Conservation (phyloP, 1,140 invertebrate species). For the Sycobia sp. region DNA sequence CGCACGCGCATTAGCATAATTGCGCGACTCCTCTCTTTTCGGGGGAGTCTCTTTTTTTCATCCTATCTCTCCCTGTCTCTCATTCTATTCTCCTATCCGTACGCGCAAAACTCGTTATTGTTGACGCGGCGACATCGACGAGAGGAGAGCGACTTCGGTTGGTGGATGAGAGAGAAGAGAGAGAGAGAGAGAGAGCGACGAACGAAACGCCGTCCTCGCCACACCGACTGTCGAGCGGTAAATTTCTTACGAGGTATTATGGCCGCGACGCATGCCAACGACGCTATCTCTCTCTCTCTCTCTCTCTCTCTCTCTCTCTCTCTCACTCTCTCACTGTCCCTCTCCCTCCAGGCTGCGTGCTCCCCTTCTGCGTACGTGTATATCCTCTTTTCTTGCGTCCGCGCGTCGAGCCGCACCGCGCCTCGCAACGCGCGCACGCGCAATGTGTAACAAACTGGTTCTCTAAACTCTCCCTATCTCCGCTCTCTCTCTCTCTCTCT, state of each 20-base stretch:
- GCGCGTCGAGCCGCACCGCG: not conserved
- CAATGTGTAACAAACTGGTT: slow-evolving; percentile 43
- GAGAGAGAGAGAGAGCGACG: no score
- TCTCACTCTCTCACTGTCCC: no score
- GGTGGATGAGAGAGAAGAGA: no score
- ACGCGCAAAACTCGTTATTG: not conserved
- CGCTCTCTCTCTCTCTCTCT: no score
- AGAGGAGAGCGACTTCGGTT: no score
- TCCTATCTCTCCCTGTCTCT: slow-evolving; percentile 2
- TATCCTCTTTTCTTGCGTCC: slow-evolving; percentile 32
- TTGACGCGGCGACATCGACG: no score
- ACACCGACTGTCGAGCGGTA: slow-evolving; percentile 47
- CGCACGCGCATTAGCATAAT: slow-evolving; percentile 56
- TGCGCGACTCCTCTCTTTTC: no score
- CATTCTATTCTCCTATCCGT: not conserved
- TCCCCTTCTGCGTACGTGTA: no score
- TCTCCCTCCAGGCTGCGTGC: no score
- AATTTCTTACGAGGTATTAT: slow-evolving; percentile 52
- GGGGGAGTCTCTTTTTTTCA: no score
- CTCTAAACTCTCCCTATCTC: slow-evolving; percentile 33
- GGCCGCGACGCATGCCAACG: slow-evolving; percentile 49
- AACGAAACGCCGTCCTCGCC: slow-evolving; percentile 34
- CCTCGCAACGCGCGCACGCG: no score
- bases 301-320: slow-evolving; percentile 39
- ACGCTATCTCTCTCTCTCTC: no score